These are phyloP conservation scores for Phaethon lepturus DNA, from an alignment of 2,113 vertebrate genomes.

Conservation along the genomic window DNA sequence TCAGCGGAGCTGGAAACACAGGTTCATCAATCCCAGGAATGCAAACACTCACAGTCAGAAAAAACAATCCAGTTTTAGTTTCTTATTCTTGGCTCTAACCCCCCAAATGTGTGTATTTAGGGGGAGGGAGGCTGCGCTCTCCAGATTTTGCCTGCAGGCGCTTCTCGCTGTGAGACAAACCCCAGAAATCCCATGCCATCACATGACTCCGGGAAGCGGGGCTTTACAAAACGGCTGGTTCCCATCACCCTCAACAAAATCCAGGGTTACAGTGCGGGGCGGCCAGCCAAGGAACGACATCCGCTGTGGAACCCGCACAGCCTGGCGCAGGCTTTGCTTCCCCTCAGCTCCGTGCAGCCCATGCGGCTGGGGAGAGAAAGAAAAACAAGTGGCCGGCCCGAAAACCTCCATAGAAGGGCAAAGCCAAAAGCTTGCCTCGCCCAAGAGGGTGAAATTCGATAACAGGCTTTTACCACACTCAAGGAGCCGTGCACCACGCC, in stretches of 20 bases:
- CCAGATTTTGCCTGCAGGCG: neutral
- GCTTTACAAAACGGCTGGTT: neutral
- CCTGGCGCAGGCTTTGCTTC: fast-evolving
- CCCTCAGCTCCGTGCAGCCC: neutral
- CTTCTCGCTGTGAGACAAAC: neutral
- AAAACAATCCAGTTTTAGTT: neutral
- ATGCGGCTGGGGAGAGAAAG: neutral
- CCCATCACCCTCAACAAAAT: neutral
- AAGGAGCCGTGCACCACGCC: neutral
- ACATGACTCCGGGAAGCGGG: neutral
- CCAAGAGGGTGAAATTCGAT: fast-evolving
- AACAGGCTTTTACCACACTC: fast-evolving
- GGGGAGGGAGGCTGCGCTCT: neutral
- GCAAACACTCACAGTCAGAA: neutral
- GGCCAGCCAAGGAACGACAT: neutral
- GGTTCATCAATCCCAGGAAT: neutral
- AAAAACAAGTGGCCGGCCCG: fast-evolving
- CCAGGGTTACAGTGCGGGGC: neutral
- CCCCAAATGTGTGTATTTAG: neutral
- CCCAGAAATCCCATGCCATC: neutral
- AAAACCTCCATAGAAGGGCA: constrained; percentile 23
- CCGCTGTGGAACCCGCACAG: fast-evolving
- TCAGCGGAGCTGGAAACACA: neutral
- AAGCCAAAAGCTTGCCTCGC: neutral
- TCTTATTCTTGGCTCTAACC: constrained; percentile 31